Evolutionary conservation across 2,888 invertebrate genomes (phyloP), one percentile per base, ranked within the genome.

Genomic region (Mythimna lalbum): DNA sequence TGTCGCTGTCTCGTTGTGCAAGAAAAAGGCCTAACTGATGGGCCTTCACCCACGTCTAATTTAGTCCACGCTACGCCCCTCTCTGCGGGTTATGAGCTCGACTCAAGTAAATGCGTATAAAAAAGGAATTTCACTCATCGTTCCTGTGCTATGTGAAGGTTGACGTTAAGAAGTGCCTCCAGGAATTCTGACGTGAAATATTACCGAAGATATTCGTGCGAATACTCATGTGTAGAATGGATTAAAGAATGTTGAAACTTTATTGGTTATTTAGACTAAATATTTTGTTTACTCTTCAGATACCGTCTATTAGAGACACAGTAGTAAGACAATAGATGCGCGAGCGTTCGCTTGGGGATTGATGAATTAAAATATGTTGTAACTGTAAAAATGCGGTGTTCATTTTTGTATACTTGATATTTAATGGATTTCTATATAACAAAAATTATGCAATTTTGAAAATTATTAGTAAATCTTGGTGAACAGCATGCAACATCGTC

Each of bases 51-150:
- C 27, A 27, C 27, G 27, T 27, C 4, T 1, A 27, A 27, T 27
- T 27, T 4, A 27, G 27, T 4, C 27, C 27, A 27, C 27, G 27
- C 27, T 27, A 2, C 27, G 27, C 27, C 27, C 4, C 27, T 27
- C 4, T 27, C 27, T 27, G 65, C 69, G 61, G 69, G 71, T 76
- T 83, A 79, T 76, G 83, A 78, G 73, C 61, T 68, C 72, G 79
- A 69, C 67, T 81, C 69, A 69, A 81, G 75, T 73, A 81, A 79
- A 81, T 77, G 75, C 71, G 79, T 72, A 83, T 83, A 83, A 83
- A 81, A 81, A 79, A 79, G 76, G 83, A 79, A 83, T 83, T 83
- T 81, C 73, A 81, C 76, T 81, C 79, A 81, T 79, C 75, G 69
- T 79, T 77, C 73, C 69, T 72, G 59, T 69, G 67, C 69, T 56